Percentiles rank a stretch among this genome's conserved stretches.
These are phyloP conservation scores for Octomys mimax DNA, from an alignment of 2,797 vertebrate genomes.

Conservation along the genomic window DNA sequence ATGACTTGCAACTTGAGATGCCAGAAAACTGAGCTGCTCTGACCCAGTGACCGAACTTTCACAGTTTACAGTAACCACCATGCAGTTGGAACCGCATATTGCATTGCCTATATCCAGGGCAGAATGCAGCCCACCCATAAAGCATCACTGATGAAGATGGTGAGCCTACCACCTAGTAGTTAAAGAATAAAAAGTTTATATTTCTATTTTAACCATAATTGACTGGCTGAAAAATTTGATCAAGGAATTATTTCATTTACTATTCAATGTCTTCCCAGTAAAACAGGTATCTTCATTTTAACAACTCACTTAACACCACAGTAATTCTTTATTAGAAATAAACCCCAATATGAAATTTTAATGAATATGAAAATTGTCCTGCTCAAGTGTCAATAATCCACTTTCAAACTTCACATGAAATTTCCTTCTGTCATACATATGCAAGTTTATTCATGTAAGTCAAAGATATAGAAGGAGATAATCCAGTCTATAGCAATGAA, in stretches of 20 bases:
- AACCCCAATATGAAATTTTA: conserved; percentile 33
- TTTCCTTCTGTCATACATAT: conserved; percentile 31
- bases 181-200: conserved; percentile 52
- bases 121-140: conserved; percentile 52
- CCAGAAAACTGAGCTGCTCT: conserved; percentile 45
- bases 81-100: conserved; percentile 23
- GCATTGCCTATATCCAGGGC: conserved; percentile 41
- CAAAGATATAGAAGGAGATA: not conserved
- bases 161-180: not conserved
- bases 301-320: conserved; percentile 30
- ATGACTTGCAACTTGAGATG: conserved; percentile 71
- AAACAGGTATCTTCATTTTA: conserved; percentile 53
- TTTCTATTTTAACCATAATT: conserved; percentile 62
- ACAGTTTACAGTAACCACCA: conserved; percentile 32
- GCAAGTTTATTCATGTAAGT: conserved; percentile 39
- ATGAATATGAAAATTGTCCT: conserved; percentile 6
- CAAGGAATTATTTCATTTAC: conserved; percentile 38
- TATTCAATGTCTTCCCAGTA: conserved; percentile 24
- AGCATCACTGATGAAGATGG: conserved; percentile 54
- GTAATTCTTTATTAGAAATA: not conserved
- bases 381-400: not conserved
- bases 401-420: conserved; percentile 18
- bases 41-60: conserved; percentile 48
- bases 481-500: conserved; percentile 23
- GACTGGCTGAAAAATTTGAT: conserved; percentile 55